Percentiles rank a stretch among this genome's conserved stretches.
These are phyloP conservation scores for Phymatocera aterrima DNA, from an alignment of 2,888 invertebrate genomes.

Conservation along the genomic window DNA sequence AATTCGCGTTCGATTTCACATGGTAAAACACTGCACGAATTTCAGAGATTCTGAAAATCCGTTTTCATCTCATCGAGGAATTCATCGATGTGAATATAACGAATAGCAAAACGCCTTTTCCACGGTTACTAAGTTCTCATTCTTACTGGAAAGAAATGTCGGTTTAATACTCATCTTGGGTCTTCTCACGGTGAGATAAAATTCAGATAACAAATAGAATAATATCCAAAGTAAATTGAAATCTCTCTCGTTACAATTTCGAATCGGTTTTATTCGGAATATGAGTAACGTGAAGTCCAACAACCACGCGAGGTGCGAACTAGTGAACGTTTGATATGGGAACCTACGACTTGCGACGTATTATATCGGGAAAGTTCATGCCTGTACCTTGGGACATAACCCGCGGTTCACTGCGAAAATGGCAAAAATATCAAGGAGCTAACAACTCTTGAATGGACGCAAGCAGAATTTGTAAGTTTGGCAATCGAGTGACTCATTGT, in stretches of 20 bases:
- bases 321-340: not conserved
- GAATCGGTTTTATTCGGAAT: not conserved
- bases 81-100: not conserved
- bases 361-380: not conserved
- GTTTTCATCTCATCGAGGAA: not conserved
- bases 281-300: not conserved
- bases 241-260: no score
- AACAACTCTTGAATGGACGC: no score
- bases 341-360: not conserved
- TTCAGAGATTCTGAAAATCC: not conserved
- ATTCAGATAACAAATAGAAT: no score
- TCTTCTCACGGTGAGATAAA: no score
- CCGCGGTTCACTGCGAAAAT: no score
- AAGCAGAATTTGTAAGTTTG: no score
- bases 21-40: not conserved
- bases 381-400: not conserved
- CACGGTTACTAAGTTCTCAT: not conserved
- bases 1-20: not conserved
- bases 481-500: no score
- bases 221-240: no score
- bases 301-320: not conserved
- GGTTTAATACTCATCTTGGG: not conserved
- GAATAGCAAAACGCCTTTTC: not conserved
- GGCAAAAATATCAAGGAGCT: no score
- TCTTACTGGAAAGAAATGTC: not conserved